These are phyloP conservation scores for Cinclus cinclus DNA, from an alignment of 2,113 vertebrate genomes.

Conservation along the genomic window DNA sequence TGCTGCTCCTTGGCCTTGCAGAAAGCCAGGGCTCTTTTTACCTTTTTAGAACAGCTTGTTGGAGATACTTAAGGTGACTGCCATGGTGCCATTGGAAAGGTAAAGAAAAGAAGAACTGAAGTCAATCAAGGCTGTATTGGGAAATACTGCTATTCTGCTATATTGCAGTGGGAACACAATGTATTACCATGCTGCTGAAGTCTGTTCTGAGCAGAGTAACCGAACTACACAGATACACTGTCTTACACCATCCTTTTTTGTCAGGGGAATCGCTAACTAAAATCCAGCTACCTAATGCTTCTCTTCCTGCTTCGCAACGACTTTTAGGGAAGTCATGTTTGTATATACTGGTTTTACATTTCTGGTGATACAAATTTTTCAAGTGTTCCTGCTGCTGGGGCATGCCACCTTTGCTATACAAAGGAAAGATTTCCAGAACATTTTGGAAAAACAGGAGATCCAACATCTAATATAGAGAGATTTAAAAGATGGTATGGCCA, in stretches of 20 bases:
- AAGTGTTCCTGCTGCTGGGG: not conserved
- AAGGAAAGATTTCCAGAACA: not conserved
- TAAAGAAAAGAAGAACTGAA: not conserved
- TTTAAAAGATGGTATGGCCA: not conserved
- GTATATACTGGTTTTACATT: not conserved
- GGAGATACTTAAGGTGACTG: not conserved
- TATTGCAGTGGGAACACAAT: not conserved
- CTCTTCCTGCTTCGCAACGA: not conserved
- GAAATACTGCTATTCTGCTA: not conserved
- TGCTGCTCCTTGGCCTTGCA: not conserved
- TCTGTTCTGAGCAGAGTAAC: not conserved
- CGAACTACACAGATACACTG: not conserved
- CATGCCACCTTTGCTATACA: not conserved
- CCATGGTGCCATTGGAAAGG: not conserved
- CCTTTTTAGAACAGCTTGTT: not conserved
- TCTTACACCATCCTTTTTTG: not conserved
- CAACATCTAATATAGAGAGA: not conserved
- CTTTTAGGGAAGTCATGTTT: not conserved
- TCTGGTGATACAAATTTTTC: not conserved
- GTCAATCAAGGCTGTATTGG: not conserved
- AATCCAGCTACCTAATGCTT: not conserved
- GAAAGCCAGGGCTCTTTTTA: not conserved
- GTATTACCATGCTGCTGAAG: not conserved
- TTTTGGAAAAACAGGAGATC: not conserved
- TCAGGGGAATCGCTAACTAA: not conserved